Base-by-base conservation (phyloP, 1,140 invertebrate species). In the Streblospio benedicti region DNA sequence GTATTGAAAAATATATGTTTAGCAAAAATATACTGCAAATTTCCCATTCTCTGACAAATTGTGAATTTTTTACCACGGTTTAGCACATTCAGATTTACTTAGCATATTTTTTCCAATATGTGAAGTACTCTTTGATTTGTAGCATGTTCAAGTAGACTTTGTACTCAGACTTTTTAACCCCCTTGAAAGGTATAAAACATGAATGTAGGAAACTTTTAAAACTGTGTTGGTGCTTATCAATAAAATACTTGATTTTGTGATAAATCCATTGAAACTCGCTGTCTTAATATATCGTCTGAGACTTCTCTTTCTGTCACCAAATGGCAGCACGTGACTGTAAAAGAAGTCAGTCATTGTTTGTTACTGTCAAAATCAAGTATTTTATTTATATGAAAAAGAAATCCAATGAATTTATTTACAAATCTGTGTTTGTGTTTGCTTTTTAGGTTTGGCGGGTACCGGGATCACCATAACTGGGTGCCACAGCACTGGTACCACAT, bases 401-500 rank as follows among this genome's bases (percentile, higher is more conserved):
- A n/a, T 5, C 12, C 20, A 5, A 52, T 25, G 25, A 4, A 43
- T 56, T 50, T 18, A 41, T 33, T 18, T 25, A 5, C 16, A 5
- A 60, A 28, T 47, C 2, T 33, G 12, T 31, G 4, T 53, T 5
- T 53, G 31, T n/a, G n/a, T 14, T 60, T 57, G 6, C 50, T 23
- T 57, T 51, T n/a, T 66, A 76, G 74, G 59, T 78, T 78, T 69
- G 75, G 76, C 30, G 52, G 49, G 18, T 69, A 66, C 33, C 44
- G 68, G 41, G 44, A 30, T 30, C 71, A 74, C 16, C 74, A 77
- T 66, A 69, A 72, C 25, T 69, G 67, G 56, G 69, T 67, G 38
- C 27, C 54, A 9, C 53, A 33, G 4, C 75, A 78, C 58, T 59
- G 66, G 2, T 78, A 72, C 59, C 76, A 78, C 61, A 76, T 76